Evolutionary conservation across 35 echinoderm and acorn worm genomes (phyloP), one percentile per base, ranked within the genome.

Genomic region (Amphiura filiformis): DNA sequence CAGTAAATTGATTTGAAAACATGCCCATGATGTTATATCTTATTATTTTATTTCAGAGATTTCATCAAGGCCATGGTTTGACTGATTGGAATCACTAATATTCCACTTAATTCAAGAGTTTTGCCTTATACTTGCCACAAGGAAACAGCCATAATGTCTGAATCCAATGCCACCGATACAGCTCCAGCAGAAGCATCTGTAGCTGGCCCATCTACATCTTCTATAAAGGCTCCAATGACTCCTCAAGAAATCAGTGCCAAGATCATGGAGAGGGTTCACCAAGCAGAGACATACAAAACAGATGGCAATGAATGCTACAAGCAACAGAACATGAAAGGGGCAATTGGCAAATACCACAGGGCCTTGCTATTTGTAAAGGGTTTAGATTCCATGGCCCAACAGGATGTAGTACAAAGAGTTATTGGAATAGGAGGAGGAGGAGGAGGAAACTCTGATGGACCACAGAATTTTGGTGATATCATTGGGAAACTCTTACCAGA

Each of bases 331-430:
- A 93, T 86, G 65, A 93, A 88, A 47, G 77, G 39, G 32, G 95
- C 95, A 0, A 97, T 97, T 11, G 92, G 95, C 30, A 94, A 93
- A 77, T 94, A 94, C 40, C 91, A 93, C 81, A 83, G 95, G 78
- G 92, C 84, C 26, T 79, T 97, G 39, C 85, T 97, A 2, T 88
- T 82, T 31, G 33, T 97, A 35, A 91, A 86, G 78, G 91, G 84
- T 78, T 42, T 97, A 18, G 86, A 94, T 38, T 47, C 75, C 9
- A 76, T 64, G 33, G 80, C 37, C 13, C 35, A 47, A 37, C 52
- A 39, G 15, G 70, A 86, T 57, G 26, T 86, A 12, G 41, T 93
- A 82, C 39, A 87, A 80, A 47, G 56, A 37, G 40, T 84, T 11
- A 81, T 84, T 13, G 90, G 87, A 22, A 17, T 85, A 14, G 35